Evolutionary conservation across 2,797 vertebrate species (phyloP).

Genomic region (Sebastes hopkinsi): DNA sequence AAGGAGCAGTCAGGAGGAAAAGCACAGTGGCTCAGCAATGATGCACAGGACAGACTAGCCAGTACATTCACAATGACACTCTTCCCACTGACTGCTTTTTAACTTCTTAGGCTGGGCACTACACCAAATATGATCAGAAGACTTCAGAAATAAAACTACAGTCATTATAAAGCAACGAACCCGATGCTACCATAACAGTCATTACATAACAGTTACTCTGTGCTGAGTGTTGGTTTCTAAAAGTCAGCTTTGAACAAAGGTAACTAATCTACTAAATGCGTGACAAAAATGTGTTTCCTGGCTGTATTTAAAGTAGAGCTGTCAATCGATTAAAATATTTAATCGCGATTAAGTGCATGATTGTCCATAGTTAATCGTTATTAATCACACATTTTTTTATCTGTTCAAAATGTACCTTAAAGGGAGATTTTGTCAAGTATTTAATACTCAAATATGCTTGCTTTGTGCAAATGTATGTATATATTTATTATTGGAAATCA

Average conservation of each 20-base stretch:
- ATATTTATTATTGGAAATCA: too few relatives aligned
- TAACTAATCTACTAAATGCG: neutral
- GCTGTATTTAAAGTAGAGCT: neutral
- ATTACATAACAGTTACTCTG: neutral
- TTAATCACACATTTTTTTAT: too few relatives aligned
- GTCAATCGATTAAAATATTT: too few relatives aligned
- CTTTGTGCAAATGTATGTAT: too few relatives aligned
- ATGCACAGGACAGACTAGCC: neutral
- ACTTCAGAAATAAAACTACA: neutral
- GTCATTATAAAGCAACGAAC: neutral
- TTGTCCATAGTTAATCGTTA: too few relatives aligned
- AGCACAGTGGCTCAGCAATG: neutral
- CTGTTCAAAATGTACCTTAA: too few relatives aligned
- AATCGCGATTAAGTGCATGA: too few relatives aligned
- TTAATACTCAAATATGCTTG: too few relatives aligned
- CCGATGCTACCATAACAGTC: neutral
- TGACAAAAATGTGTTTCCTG: neutral
- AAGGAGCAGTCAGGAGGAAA: slow-evolving; percentile 17
- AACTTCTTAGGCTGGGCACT: neutral
- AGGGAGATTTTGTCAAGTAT: too few relatives aligned
- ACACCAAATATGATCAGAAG: neutral
- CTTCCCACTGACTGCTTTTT: neutral
- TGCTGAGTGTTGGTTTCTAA: neutral
- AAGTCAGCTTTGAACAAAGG: too few relatives aligned
- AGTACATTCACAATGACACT: neutral